phyloP scores from a whole-genome alignment of 2,888 invertebrate genomes.

The Agonopterix heracliana region DNA sequence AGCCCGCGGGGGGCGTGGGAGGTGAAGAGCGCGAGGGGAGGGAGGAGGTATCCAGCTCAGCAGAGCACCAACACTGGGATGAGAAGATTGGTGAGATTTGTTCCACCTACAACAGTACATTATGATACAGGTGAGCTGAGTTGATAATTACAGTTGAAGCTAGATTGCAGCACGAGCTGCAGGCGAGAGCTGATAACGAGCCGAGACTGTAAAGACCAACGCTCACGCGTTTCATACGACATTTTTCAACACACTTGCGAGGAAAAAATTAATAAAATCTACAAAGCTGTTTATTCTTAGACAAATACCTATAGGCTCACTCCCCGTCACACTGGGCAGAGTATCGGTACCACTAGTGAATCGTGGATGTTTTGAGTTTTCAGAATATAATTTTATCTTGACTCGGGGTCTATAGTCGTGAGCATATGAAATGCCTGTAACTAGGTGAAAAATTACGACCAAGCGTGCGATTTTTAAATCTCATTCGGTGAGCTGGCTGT shows the following conservation, averaged over 20 bases:
- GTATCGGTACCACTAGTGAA: too few species aligned
- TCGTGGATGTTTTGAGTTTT: too few species aligned
- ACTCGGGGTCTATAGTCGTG: too few species aligned
- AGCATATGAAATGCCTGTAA: too few species aligned
- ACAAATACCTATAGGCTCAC: too few species aligned
- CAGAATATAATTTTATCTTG: too few species aligned
- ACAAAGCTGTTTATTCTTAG: too few species aligned
- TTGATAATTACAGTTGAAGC: not conserved
- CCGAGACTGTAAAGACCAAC: not conserved
- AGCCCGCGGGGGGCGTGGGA: conserved; percentile 19
- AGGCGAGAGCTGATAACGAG: not conserved
- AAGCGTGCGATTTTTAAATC: too few species aligned
- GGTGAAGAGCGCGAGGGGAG: conserved; percentile 24
- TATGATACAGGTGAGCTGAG: not conserved
- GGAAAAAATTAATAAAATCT: too few species aligned
- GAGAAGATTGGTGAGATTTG: conserved; percentile 34
- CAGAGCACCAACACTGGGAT: conserved; percentile 48
- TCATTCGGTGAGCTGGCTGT: too few species aligned
- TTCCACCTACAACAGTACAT: not conserved
- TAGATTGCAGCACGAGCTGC: not conserved
- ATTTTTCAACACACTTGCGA: not conserved
- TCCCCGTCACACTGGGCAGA: too few species aligned
- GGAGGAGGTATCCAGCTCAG: conserved; percentile 41
- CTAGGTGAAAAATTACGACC: too few species aligned
- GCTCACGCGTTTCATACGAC: not conserved